Percentiles rank a stretch among this genome's conserved stretches.
phyloP scores from a whole-genome alignment of 2,888 invertebrate genomes.

The Pseudeuparius sepicola region DNA sequence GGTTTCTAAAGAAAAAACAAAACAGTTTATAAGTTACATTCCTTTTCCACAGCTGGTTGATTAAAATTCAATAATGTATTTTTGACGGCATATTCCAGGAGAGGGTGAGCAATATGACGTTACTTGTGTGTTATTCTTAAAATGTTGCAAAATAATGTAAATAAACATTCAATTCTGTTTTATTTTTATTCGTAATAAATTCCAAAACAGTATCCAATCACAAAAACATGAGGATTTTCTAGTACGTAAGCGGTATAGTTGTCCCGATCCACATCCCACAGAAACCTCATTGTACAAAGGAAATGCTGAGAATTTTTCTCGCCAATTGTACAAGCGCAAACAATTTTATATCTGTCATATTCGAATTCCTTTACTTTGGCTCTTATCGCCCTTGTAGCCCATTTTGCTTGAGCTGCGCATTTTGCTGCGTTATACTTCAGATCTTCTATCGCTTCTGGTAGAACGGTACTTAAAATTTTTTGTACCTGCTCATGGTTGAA shows the following conservation, averaged over 20 bases:
- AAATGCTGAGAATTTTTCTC: conserved; percentile 59
- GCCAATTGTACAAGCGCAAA: conserved; percentile 54
- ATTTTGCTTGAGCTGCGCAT: conserved; percentile 46
- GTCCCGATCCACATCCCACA: conserved; percentile 61
- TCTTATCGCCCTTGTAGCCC: conserved; percentile 50
- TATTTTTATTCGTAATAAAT: conserved; percentile 58
- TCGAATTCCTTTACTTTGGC: conserved; percentile 52
- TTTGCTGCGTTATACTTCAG: conserved; percentile 50
- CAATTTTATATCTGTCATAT: conserved; percentile 60
- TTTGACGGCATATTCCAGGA: no score
- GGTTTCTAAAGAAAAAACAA: no score
- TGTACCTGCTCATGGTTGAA: conserved; percentile 53
- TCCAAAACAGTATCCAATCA: conserved; percentile 55
- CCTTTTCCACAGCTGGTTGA: no score
- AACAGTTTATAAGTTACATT: no score
- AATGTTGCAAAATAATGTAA: no score
- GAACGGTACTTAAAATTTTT: conserved; percentile 47
- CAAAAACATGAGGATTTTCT: conserved; percentile 55
- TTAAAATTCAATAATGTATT: no score
- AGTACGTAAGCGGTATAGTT: conserved; percentile 48
- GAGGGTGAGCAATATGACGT: no score
- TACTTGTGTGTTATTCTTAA: no score
- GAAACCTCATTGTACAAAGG: conserved; percentile 49
- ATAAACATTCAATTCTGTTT: no score
- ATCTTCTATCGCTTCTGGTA: conserved; percentile 48